These are phyloP conservation scores for Rhegmatorhina hoffmannsi DNA, from an alignment of 2,113 vertebrate species.

Conservation along the genomic window DNA sequence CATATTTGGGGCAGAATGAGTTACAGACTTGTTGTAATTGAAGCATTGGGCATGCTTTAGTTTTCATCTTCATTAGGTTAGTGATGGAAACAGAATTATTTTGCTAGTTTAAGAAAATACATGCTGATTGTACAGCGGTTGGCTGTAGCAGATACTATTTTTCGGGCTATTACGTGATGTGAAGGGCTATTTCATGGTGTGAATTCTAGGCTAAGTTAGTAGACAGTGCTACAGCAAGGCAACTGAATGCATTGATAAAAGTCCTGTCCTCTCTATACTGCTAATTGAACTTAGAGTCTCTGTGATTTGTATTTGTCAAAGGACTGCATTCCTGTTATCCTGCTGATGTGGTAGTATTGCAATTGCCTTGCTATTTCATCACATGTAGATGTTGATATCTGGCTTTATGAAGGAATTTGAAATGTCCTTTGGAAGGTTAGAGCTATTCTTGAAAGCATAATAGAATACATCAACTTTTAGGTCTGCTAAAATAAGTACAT, in stretches of 20 bases:
- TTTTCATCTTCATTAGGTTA: neutral
- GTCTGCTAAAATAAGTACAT: neutral
- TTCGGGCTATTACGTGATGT: neutral
- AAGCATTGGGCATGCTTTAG: neutral
- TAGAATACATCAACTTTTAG: neutral
- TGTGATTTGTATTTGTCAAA: neutral
- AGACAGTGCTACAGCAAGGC: neutral
- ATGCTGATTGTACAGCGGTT: neutral
- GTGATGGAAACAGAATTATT: neutral
- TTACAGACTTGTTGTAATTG: neutral
- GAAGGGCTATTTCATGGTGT: neutral
- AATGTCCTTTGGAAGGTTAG: slow-evolving; percentile 40
- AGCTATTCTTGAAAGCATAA: neutral
- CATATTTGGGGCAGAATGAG: neutral
- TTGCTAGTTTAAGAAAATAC: neutral
- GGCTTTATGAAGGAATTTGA: neutral
- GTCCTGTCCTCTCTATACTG: neutral
- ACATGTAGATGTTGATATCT: neutral
- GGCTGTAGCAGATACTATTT: neutral
- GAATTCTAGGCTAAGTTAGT: neutral
- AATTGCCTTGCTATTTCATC: neutral
- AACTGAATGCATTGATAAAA: neutral
- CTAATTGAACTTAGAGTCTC: neutral
- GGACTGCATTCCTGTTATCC: neutral
- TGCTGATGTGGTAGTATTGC: neutral